Percentiles rank a stretch among this genome's conserved stretches.
Evolutionary conservation across 1,140 invertebrate species (phyloP).

Genomic region (Tribolium madens): DNA sequence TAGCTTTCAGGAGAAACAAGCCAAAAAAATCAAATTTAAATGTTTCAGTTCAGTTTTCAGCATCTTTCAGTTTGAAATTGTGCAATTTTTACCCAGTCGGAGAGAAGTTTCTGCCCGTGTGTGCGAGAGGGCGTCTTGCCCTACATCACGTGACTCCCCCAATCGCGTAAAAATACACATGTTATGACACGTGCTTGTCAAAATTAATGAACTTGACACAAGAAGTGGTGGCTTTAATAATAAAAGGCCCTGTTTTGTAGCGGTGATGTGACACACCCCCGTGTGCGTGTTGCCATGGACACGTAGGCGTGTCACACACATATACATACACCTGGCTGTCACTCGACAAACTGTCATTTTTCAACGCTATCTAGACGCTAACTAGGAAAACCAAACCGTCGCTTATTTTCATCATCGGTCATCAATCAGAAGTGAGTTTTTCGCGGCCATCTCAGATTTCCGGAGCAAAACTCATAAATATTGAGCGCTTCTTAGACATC

Average conservation of each 20-base stretch:
- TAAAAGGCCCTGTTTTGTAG: conserved; percentile 54
- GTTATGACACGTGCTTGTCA: conserved; percentile 63
- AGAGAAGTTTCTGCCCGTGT: too few relatives aligned
- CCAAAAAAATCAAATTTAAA: too few relatives aligned
- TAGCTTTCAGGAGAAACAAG: too few relatives aligned
- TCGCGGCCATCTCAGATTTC: conserved; percentile 3
- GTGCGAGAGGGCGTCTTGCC: too few relatives aligned
- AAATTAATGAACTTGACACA: conserved; percentile 64
- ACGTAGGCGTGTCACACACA: conserved; percentile 56
- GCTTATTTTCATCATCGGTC: conserved; percentile 23
- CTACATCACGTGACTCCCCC: too few relatives aligned
- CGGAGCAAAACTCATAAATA: conserved; percentile 23
- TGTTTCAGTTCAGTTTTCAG: too few relatives aligned
- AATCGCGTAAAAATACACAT: conserved; percentile 55
- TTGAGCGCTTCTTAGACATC: conserved; percentile 25
- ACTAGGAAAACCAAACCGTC: conserved; percentile 36
- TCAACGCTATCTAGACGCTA: conserved; percentile 38
- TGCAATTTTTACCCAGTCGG: too few relatives aligned
- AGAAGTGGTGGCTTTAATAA: conserved; percentile 59
- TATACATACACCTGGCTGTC: conserved; percentile 59
- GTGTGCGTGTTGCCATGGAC: conserved; percentile 60
- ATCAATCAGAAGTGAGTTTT: background rate
- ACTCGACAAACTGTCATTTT: conserved; percentile 55
- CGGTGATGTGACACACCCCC: conserved; percentile 60
- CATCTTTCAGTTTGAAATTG: too few relatives aligned